A percentile compares a stretch with the other conserved stretches of the same genome.
Conservation (phyloP, 2,888 invertebrate species). For the Dasysyrphus albostriatus region DNA sequence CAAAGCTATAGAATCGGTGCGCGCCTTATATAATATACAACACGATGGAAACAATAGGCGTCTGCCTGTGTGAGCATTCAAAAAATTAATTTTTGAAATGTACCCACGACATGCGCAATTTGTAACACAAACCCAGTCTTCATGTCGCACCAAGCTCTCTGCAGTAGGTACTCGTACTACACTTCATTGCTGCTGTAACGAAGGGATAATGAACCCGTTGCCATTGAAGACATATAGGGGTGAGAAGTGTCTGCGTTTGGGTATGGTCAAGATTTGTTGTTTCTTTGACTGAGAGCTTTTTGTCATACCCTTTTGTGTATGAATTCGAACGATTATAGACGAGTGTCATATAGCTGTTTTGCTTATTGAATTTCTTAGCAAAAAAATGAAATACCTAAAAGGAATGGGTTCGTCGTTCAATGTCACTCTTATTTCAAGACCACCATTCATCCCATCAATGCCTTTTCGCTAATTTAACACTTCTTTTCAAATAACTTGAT, state of each 20-base stretch:
- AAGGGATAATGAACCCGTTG: constrained; percentile 78
- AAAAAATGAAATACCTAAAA: not conserved
- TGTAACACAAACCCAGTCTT: constrained; percentile 84
- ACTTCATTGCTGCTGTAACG: constrained; percentile 71
- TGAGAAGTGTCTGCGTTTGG: constrained; percentile 79
- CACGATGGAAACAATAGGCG: constrained; percentile 71
- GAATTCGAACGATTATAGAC: constrained; percentile 46
- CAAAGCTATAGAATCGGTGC: constrained; percentile 52
- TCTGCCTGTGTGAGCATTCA: constrained; percentile 75
- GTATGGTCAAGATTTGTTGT: constrained; percentile 81
- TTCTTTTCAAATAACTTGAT: not conserved
- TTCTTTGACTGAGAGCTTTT: constrained; percentile 65
- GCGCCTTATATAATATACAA: constrained; percentile 68
- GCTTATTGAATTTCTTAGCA: constrained; percentile 50
- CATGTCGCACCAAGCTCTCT: constrained; percentile 76
- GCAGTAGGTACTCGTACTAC: constrained; percentile 70
- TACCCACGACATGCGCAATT: constrained; percentile 83
- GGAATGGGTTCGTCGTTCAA: constrained; percentile 44
- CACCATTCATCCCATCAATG: constrained; percentile 4
- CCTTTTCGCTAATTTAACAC: not conserved
- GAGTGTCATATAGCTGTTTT: constrained; percentile 50
- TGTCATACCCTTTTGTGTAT: constrained; percentile 33
- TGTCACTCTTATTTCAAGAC: constrained; percentile 59
- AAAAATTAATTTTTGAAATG: constrained; percentile 72
- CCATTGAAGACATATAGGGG: constrained; percentile 67